These are phyloP conservation scores for Anguilla obscura DNA, from an alignment of 2,797 vertebrate species.

Conservation along the genomic window DNA sequence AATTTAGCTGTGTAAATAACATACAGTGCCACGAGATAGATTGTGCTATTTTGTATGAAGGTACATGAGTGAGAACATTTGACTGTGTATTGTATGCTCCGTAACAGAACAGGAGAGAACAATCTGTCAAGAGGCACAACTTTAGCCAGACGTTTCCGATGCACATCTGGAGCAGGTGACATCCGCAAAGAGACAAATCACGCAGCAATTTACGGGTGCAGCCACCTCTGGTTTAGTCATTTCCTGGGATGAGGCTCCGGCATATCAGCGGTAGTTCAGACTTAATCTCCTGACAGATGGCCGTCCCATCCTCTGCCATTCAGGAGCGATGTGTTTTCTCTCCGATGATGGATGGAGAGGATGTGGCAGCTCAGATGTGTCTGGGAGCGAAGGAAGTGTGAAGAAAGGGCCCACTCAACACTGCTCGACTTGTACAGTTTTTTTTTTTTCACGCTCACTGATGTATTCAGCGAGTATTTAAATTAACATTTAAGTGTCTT, in stretches of 20 bases:
- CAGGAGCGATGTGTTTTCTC: neutral
- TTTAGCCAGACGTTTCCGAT: neutral
- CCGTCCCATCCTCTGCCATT: neutral
- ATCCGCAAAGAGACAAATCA: neutral
- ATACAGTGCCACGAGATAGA: neutral
- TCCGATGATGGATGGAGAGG: neutral
- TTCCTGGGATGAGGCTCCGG: neutral
- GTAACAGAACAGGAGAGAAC: neutral
- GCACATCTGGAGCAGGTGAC: neutral
- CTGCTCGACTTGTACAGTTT: neutral
- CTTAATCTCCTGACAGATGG: constrained; percentile 33
- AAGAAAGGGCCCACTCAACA: constrained; percentile 15
- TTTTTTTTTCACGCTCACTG: too few species aligned
- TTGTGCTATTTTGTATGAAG: neutral
- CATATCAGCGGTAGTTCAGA: neutral
- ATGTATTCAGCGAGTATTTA: neutral
- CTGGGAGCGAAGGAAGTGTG: neutral
- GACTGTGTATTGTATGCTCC: neutral
- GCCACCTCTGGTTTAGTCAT: neutral
- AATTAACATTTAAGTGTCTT: neutral
- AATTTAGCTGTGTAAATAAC: neutral
- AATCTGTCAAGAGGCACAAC: neutral
- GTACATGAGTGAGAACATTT: neutral
- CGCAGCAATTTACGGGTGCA: neutral
- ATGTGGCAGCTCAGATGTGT: constrained; percentile 25